Base-by-base conservation (phyloP, 2,113 vertebrate genomes). In the Seriola quinqueradiata region DNA sequence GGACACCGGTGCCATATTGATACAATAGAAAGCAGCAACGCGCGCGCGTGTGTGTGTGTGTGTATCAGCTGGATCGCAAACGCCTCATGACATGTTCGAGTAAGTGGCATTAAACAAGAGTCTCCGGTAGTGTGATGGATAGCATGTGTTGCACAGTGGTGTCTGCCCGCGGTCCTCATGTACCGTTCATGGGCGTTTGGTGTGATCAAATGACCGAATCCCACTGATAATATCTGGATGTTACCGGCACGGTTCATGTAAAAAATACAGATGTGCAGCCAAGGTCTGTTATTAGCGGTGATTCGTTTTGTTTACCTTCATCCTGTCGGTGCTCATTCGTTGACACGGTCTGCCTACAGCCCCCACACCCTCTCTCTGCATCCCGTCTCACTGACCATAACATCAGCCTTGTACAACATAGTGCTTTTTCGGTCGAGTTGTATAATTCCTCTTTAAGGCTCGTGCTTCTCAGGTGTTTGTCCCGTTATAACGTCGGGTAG, bases 31-130 rank as follows among this genome's bases (percentile, higher is more conserved):
- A 74, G 38, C 54, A 5, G 52, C 64, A 73, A 54, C 82, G 73
- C 25, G 57, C 65, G 74, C 68, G 19, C 1, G 50, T 54, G 21
- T 23, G 54, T 57, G 58, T 78, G 78, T 75, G 67, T 71, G 75
- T 60, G 46, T 52, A 61, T 82, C 82, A 36, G 67, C 57, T 72
- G 83, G 84, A 92, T 73, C 68, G 21, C 52, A 78, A 89, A 85
- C 77, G 72, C 89, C 92, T 90, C 90, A 92, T 94, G 93, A 93
- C 85, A 96, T 96, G 95, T 96, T 95, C 82, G 95, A 96, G 95
- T 96, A 92, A 96, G 95, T 95, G 90, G 44, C 42, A 16, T 6
- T 6, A 3, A 38, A 44, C 21, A 28, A 38, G 17, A 12, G 55
- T 48, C 54, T 23, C 34, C 17, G 61, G 14, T 32, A 1, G 42